Conservation (phyloP, 1,140 invertebrate species). For the Diploscapter pachys region DNA sequence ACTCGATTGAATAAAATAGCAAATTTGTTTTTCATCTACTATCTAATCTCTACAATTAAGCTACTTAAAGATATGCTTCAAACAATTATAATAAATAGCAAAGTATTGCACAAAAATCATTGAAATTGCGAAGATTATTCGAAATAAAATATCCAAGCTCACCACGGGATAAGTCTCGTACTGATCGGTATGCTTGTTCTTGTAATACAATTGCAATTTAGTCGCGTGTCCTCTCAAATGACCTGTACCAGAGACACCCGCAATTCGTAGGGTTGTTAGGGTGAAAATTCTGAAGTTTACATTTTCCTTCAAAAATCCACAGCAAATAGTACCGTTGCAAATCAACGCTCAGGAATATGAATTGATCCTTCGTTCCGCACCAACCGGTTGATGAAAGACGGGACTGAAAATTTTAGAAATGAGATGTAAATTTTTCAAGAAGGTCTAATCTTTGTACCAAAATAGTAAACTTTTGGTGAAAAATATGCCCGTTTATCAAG, state of each 20-base stretch:
- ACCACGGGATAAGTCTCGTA: conserved; percentile 88
- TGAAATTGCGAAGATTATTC: too few species aligned
- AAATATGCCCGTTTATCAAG: too few species aligned
- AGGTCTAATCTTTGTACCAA: too few species aligned
- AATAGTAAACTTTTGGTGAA: too few species aligned
- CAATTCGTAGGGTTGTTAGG: conserved; percentile 38
- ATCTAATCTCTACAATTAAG: too few species aligned
- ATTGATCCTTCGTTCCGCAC: conserved; percentile 76
- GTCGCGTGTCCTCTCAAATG: conserved; percentile 64
- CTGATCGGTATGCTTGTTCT: conserved; percentile 84
- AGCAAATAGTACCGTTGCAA: conserved; percentile 66
- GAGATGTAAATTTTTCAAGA: too few species aligned
- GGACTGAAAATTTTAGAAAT: background rate
- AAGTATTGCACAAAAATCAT: too few species aligned
- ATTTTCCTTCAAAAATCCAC: background rate
- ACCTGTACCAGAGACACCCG: conserved; percentile 54
- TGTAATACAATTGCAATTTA: conserved; percentile 93
- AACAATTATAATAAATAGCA: too few species aligned
- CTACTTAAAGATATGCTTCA: too few species aligned
- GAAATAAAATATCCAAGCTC: conserved; percentile 9
- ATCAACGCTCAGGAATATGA: conserved; percentile 90
- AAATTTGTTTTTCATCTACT: too few species aligned
- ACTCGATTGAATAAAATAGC: too few species aligned
- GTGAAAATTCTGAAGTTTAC: conserved; percentile 18
- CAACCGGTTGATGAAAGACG: conserved; percentile 54